A percentile compares a stretch with the other conserved stretches of the same genome.
Conservation (phyloP, 2,888 invertebrate species). For the Notocelia uddmanniana region DNA sequence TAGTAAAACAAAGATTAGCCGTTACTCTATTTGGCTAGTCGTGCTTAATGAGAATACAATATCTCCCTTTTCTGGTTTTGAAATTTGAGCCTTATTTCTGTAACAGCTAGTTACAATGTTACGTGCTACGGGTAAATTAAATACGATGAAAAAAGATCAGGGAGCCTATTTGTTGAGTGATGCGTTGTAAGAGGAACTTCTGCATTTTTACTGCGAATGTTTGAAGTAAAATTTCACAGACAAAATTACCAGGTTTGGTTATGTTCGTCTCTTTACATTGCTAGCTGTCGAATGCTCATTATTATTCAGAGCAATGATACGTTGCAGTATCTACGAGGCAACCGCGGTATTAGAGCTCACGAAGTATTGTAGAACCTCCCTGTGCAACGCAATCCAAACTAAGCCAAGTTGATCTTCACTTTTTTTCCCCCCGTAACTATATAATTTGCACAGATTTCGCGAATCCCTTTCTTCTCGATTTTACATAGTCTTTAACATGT, state of each 20-base stretch:
- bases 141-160: conserved; percentile 7
- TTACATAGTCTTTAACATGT: no score
- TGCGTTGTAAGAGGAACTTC: conserved; percentile 28
- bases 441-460: no score
- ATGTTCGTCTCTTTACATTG: background rate
- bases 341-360: no score
- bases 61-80: background rate
- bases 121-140: background rate
- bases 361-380: no score
- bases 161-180: conserved; percentile 17
- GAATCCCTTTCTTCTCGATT: no score
- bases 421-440: no score
- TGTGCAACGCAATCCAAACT: no score
- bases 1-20: conserved; percentile 40
- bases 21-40: conserved; percentile 32
- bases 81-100: conserved; percentile 10
- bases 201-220: conserved; percentile 28
- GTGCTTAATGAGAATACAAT: background rate
- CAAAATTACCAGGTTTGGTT: background rate
- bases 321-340: no score
- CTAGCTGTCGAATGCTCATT: no score
- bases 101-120: background rate
- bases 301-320: no score
- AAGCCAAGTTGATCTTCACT: no score
- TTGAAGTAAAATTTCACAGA: conserved; percentile 31